These are phyloP conservation scores for Crocallis elinguaria DNA, from an alignment of 2,888 invertebrate genomes.

Conservation along the genomic window DNA sequence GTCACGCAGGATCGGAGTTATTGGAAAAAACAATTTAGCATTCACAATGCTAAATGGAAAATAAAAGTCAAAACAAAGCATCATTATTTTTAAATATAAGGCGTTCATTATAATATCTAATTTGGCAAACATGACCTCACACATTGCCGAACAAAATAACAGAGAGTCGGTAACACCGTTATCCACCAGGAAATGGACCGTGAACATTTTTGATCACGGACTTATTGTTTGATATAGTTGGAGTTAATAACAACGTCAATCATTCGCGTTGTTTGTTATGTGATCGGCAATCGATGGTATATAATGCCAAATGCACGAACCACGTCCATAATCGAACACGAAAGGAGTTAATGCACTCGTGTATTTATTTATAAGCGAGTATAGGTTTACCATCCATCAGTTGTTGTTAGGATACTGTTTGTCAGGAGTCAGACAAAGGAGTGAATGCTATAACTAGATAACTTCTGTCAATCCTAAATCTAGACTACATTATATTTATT, in stretches of 20 bases:
- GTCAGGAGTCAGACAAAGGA: neutral
- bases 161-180: conserved; percentile 52
- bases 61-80: conserved; percentile 35
- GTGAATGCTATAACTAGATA: neutral
- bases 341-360: conserved; percentile 75
- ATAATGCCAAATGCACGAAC: conserved; percentile 48
- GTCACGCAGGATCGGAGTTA: conserved; percentile 1
- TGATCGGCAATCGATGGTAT: conserved; percentile 42
- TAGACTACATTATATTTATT: too few species aligned
- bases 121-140: conserved; percentile 58
- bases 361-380: conserved; percentile 64
- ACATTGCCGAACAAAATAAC: conserved; percentile 50
- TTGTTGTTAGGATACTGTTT: conserved; percentile 1
- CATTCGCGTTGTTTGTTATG: conserved; percentile 39
- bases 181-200: conserved; percentile 59
- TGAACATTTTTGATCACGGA: conserved; percentile 49
- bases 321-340: conserved; percentile 55
- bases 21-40: conserved; percentile 14
- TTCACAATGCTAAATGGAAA: conserved; percentile 23
- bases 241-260: conserved; percentile 34
- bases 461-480: too few species aligned
- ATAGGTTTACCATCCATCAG: conserved; percentile 19
- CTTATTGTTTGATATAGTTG: conserved; percentile 35
- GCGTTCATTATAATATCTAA: conserved; percentile 50
- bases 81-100: conserved; percentile 32